These are phyloP conservation scores for Muscicapa adusta DNA, from an alignment of 2,113 vertebrate species.

Conservation along the genomic window DNA sequence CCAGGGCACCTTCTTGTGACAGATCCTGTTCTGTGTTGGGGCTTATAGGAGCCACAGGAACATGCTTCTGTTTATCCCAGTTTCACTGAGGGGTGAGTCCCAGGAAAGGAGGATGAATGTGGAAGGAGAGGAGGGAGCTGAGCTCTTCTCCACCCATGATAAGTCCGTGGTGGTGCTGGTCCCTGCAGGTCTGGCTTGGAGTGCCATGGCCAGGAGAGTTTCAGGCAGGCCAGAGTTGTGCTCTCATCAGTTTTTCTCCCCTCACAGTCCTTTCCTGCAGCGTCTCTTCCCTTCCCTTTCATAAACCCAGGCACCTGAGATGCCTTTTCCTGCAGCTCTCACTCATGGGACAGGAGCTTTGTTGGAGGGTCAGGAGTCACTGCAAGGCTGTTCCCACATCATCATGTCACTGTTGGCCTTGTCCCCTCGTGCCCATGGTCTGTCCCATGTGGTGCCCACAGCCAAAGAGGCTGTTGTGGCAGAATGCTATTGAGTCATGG, in stretches of 20 bases:
- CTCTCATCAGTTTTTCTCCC: not conserved
- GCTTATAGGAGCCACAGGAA: not conserved
- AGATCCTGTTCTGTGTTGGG: rapidly evolving
- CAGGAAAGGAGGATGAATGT: not conserved
- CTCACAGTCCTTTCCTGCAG: not conserved
- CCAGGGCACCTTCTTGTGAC: not conserved
- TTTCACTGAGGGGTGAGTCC: not conserved
- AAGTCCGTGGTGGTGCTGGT: not conserved
- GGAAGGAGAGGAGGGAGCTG: not conserved
- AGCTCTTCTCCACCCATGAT: not conserved
- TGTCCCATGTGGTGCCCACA: rapidly evolving
- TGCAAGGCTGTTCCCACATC: not conserved
- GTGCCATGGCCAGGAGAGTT: rapidly evolving
- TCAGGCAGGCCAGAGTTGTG: not conserved
- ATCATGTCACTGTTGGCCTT: rapidly evolving
- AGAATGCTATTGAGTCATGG: not conserved
- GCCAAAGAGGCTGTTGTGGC: not conserved
- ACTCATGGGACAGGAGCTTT: rapidly evolving
- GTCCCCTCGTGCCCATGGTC: rapidly evolving
- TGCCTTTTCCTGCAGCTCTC: not conserved
- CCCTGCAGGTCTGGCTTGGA: not conserved
- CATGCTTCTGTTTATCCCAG: rapidly evolving
- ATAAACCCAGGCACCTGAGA: rapidly evolving
- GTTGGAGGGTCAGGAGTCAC: not conserved
- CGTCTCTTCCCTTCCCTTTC: not conserved